A percentile compares a stretch with the other conserved stretches of the same genome.
Conservation (phyloP, 2,113 vertebrate genomes). For the Brachirus orientalis region DNA sequence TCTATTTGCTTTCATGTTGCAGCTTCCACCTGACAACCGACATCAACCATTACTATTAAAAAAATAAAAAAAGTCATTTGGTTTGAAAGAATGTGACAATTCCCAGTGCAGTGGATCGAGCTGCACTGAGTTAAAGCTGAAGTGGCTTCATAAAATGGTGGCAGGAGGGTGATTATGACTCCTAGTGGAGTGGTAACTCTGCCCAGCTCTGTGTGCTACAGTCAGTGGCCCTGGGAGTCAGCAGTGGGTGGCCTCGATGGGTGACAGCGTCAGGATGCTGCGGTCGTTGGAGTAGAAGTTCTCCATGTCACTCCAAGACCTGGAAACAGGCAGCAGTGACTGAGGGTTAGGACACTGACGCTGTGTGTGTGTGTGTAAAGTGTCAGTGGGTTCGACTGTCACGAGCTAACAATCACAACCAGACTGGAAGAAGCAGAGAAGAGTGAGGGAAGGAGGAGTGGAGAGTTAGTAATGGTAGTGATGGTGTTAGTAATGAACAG, state of each 20-base stretch:
- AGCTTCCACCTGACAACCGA: conserved; percentile 4
- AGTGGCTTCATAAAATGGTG: conserved; percentile 21
- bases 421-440: conserved; percentile 23
- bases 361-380: conserved; percentile 10
- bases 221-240: conserved; percentile 72
- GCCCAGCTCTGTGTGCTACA: conserved; percentile 16
- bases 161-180: conserved; percentile 17
- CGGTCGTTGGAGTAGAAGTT: conserved; percentile 93
- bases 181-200: not conserved
- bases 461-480: conserved; percentile 36
- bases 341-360: conserved; percentile 55
- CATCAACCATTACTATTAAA: not conserved
- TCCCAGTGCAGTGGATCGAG: conserved; percentile 13
- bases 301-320: conserved; percentile 93
- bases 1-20: conserved; percentile 17
- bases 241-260: conserved; percentile 90
- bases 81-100: conserved; percentile 6
- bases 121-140: not conserved
- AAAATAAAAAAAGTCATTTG: conserved; percentile 20
- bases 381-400: not conserved
- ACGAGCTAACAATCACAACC: not conserved
- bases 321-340: conserved; percentile 87
- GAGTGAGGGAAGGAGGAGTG: conserved; percentile 35
- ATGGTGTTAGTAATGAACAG: conserved; percentile 29
- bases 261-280: conserved; percentile 95